Conservation (phyloP, 2,888 invertebrate species). For the Apodemia zela region DNA sequence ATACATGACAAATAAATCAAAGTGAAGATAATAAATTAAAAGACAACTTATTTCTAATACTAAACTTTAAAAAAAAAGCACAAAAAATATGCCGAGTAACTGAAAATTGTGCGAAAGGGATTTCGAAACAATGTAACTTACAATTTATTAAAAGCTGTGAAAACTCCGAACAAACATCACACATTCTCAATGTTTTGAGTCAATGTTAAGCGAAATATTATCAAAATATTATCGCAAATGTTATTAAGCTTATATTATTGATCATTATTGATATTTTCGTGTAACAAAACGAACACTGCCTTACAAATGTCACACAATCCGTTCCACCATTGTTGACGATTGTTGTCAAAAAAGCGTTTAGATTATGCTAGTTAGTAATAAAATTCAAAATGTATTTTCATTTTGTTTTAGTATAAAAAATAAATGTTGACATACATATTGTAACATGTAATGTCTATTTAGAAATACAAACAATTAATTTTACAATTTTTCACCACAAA, state of each 20-base stretch:
- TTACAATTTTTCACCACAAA: no score
- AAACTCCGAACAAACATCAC: constrained; percentile 97
- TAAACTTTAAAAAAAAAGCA: not conserved
- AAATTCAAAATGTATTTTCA: no score
- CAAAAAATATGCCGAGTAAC: constrained; percentile 2
- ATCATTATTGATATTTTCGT: constrained; percentile 77
- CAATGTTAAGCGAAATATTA: constrained; percentile 62
- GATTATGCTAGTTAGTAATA: constrained; percentile 22
- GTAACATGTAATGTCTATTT: no score
- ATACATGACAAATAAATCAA: constrained; percentile 46
- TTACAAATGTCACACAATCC: constrained; percentile 70
- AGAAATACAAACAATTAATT: no score
- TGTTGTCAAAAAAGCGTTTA: constrained; percentile 73
- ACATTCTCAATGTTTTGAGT: constrained; percentile 83
- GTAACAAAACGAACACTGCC: constrained; percentile 72
- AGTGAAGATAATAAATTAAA: not conserved
- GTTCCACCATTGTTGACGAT: constrained; percentile 78
- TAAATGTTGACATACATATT: no score
- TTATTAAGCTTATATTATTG: constrained; percentile 58
- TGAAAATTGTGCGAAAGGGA: constrained; percentile 37
- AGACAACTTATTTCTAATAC: not conserved
- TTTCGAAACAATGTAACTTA: constrained; percentile 78
- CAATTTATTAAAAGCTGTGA: constrained; percentile 90
- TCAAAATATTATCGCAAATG: constrained; percentile 64
- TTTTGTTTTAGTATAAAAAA: no score